Conservation (phyloP, 1,140 invertebrate species). For the Dendrolimus punctatus region DNA sequence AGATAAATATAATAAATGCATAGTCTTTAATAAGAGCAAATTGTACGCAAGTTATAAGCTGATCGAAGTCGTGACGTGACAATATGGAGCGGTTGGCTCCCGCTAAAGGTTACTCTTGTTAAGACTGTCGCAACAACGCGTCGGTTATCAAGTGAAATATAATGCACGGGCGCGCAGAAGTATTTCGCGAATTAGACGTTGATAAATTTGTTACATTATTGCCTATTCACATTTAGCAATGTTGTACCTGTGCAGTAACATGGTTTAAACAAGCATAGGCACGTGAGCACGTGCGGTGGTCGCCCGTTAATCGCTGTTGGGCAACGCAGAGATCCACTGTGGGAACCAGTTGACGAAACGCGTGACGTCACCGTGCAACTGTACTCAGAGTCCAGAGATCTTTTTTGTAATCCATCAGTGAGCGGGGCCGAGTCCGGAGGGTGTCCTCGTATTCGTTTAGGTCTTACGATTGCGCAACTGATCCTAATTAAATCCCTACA, state of each 20-base stretch:
- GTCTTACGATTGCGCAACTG: slow-evolving; percentile 54
- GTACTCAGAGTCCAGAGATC: slow-evolving; percentile 24
- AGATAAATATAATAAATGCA: too few species aligned
- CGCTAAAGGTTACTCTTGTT: slow-evolving; percentile 65
- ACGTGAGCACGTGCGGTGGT: slow-evolving; percentile 17
- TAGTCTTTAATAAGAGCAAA: too few species aligned
- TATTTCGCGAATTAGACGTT: slow-evolving; percentile 7
- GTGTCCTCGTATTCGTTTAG: slow-evolving; percentile 67
- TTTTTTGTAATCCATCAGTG: slow-evolving; percentile 54
- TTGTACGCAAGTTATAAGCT: too few species aligned
- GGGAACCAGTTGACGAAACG: slow-evolving; percentile 35
- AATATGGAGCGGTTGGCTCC: slow-evolving; percentile 53
- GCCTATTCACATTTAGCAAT: too few species aligned
- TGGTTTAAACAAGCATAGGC: slow-evolving; percentile 1
- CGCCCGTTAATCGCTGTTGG: slow-evolving; percentile 18
- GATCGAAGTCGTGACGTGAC: slow-evolving; percentile 47
- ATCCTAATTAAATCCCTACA: slow-evolving; percentile 70
- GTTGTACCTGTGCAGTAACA: background rate
- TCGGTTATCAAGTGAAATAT: slow-evolving; percentile 33
- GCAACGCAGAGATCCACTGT: slow-evolving; percentile 24
- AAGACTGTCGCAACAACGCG: slow-evolving; percentile 45
- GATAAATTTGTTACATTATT: background rate
- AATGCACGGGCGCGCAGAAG: slow-evolving; percentile 9
- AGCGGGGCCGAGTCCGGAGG: slow-evolving; percentile 41
- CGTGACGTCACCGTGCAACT: slow-evolving; percentile 29